Conservation (phyloP, 2,797 vertebrate species). For the Muraenolepis orangiensis region DNA sequence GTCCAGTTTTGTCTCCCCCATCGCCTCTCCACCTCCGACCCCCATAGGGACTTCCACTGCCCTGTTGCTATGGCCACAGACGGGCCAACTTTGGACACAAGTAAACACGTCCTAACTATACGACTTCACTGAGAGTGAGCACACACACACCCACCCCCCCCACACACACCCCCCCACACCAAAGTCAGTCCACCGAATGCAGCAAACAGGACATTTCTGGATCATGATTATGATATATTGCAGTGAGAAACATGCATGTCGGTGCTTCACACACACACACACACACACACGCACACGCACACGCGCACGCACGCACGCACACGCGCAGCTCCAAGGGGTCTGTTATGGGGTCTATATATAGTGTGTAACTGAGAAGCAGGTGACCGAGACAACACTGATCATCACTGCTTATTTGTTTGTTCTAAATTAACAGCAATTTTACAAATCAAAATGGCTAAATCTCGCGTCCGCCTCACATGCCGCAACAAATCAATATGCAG, state of each 20-base stretch:
- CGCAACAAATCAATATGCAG: neutral
- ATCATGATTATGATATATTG: neutral
- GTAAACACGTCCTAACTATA: slow-evolving; percentile 58
- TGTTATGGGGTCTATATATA: neutral
- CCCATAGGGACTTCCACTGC: slow-evolving; percentile 58
- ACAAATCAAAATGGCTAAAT: neutral
- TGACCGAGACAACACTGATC: neutral
- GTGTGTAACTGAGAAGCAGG: neutral
- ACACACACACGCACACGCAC: neutral
- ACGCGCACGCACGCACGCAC: neutral
- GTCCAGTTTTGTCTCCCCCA: slow-evolving; percentile 45
- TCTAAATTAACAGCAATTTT: neutral
- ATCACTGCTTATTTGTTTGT: neutral
- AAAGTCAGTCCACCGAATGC: neutral
- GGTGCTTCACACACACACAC: neutral
- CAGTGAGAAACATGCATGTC: neutral
- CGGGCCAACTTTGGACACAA: slow-evolving; percentile 35
- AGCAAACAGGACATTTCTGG: neutral
- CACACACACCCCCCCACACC: neutral
- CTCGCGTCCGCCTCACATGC: neutral
- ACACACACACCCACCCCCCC: slow-evolving; percentile 16
- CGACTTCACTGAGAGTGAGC: slow-evolving; percentile 39
- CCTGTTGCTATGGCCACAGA: slow-evolving; percentile 53
- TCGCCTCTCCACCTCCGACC: slow-evolving; percentile 10
- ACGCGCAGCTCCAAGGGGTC: neutral